Evolutionary conservation across 2,113 vertebrate species (phyloP), one percentile per base, ranked within the genome.

Genomic region (Vicugna pacos): DNA sequence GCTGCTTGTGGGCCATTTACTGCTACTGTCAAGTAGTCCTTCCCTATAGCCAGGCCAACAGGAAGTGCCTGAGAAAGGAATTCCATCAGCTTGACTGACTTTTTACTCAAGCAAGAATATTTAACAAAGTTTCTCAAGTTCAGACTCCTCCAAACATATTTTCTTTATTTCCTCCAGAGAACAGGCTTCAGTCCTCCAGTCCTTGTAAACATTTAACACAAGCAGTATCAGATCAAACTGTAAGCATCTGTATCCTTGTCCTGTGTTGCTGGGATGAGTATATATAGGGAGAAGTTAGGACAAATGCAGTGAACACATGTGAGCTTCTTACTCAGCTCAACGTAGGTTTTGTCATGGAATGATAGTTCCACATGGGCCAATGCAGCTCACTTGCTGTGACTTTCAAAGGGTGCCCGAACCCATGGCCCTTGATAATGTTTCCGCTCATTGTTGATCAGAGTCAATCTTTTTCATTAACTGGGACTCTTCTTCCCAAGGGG

Each of bases 111-210:
- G 16, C 52, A 75, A 69, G 69, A 96, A 6, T 58, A 93, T 58
- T 86, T 80, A 80, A 93, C 35, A 24, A 89, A 92, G 19, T 77
- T 81, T 95, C 84, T 89, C 92, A 89, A 94, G 94, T 30, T 93
- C 60, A 94, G 38, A 77, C 26, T 82, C 30, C 76, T 97, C 50
- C 62, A 94, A 93, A 97, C 28, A 88, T n/a, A 93, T 87, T 85
- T 56, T 94, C 93, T 97, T 97, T 97, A 96, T 97, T 97, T 96
- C 58, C 42, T 94, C 46, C 54, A 77, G 54, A 60, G 22, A 88
- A 92, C 22, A 88, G n/a, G 48, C 1, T 95, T 93, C 62, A 54
- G 35, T 72, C 42, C 69, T 90, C 56, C 94, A 30, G 32, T 80
- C 38, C 80, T 50, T 80, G 48, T 87, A 95, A 95, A 96, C 93